Evolutionary conservation across 2,113 vertebrate genomes (phyloP).

Genomic region (Merops nubicus): DNA sequence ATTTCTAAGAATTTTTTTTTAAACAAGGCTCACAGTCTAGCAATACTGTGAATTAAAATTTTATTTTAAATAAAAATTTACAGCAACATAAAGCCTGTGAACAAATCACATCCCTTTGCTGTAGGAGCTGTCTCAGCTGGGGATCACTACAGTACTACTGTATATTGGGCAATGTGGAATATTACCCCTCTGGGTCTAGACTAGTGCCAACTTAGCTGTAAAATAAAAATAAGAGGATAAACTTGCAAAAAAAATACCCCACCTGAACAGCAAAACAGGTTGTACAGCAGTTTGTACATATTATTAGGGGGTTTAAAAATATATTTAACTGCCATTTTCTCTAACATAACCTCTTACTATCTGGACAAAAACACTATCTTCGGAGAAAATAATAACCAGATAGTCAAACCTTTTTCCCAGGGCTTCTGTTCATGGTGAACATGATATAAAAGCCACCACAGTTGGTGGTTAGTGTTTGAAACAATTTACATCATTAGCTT

Average conservation of each 20-base stretch:
- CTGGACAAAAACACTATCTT: background rate
- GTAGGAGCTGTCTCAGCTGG: background rate
- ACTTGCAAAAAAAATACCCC: background rate
- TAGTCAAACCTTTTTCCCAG: background rate
- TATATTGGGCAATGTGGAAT: background rate
- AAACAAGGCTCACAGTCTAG: background rate
- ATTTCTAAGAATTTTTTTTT: background rate
- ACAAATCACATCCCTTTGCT: background rate
- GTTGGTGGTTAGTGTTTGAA: background rate
- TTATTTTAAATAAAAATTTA: background rate
- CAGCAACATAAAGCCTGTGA: background rate
- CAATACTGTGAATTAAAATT: too few relatives aligned
- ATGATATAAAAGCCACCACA: background rate
- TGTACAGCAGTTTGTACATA: background rate
- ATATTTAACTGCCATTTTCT: background rate
- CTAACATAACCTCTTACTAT: background rate
- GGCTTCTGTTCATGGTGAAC: background rate
- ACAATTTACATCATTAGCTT: background rate
- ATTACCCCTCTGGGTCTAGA: background rate
- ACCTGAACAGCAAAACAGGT: background rate
- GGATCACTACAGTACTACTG: background rate
- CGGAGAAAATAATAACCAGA: background rate
- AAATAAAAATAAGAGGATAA: background rate
- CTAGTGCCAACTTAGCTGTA: background rate
- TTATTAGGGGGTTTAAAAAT: background rate